Conservation (phyloP, 2,113 vertebrate genomes). For the Melanerpes formicivorus region DNA sequence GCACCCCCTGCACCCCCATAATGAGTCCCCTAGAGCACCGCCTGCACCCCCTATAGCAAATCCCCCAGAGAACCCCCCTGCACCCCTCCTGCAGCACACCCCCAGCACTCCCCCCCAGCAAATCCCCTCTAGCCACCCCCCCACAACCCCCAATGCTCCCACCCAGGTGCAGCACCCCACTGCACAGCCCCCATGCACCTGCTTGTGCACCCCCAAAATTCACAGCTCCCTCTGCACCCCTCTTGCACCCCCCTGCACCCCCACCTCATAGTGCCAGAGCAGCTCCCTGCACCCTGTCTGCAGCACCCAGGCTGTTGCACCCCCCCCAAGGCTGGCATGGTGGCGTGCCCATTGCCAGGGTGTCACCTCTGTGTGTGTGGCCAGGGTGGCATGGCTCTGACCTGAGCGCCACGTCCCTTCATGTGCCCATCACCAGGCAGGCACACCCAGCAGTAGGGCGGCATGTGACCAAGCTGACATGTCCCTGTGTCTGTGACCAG, state of each 20-base stretch:
- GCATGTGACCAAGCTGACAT: neutral
- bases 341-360: neutral
- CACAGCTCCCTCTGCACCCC: neutral
- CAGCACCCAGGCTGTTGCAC: neutral
- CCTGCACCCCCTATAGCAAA: neutral
- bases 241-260: neutral
- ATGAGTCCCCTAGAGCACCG: neutral
- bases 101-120: neutral
- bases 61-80: neutral
- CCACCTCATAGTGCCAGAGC: too few species aligned
- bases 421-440: neutral
- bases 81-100: neutral
- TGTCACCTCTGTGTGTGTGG: neutral
- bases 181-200: neutral
- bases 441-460: neutral
- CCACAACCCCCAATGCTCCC: neutral
- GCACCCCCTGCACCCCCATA: neutral
- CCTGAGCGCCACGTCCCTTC: too few species aligned
- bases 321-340: neutral
- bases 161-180: neutral
- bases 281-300: neutral
- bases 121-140: too few species aligned
- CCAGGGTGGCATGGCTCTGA: neutral
- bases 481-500: too few species aligned
- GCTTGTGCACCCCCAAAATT: neutral